Evolutionary conservation across 2,888 invertebrate genomes (phyloP).

Genomic region (Meganola albula): DNA sequence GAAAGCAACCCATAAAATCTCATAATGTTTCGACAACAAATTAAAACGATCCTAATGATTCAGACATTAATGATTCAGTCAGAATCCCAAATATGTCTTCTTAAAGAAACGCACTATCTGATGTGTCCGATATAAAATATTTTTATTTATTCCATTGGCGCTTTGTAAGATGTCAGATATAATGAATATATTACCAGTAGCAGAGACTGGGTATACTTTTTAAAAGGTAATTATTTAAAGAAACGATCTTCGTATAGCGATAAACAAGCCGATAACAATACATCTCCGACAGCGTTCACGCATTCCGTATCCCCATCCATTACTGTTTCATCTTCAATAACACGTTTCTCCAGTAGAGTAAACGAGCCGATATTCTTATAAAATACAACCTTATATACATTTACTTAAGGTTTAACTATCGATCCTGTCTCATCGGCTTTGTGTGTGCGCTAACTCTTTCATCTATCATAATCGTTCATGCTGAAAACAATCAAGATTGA

Average conservation of each 20-base stretch:
- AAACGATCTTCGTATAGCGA: constrained; percentile 70
- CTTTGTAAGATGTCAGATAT: constrained; percentile 72
- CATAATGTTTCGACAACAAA: constrained; percentile 44
- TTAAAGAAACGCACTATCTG: constrained; percentile 49
- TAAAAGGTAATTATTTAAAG: constrained; percentile 74
- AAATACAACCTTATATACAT: constrained; percentile 44
- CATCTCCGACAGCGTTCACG: constrained; percentile 75
- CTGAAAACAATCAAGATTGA: constrained; percentile 78
- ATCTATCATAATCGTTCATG: constrained; percentile 79
- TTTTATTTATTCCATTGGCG: constrained; percentile 67
- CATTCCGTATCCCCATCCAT: constrained; percentile 75
- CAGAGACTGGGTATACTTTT: constrained; percentile 61
- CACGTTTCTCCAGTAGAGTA: constrained; percentile 60
- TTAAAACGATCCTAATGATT: constrained; percentile 46
- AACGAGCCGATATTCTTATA: constrained; percentile 25
- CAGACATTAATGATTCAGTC: constrained; percentile 41
- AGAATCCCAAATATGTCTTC: constrained; percentile 48
- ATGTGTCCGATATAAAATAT: constrained; percentile 54
- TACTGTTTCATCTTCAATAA: constrained; percentile 76
- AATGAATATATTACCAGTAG: constrained; percentile 77
- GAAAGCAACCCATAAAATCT: constrained; percentile 34
- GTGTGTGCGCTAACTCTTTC: constrained; percentile 77
- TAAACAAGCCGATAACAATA: constrained; percentile 75
- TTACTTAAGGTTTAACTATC: constrained; percentile 41
- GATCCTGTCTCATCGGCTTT: constrained; percentile 45